Evolutionary conservation across 1,140 invertebrate species (phyloP).

Genomic region (Schlechtendalia chinensis): DNA sequence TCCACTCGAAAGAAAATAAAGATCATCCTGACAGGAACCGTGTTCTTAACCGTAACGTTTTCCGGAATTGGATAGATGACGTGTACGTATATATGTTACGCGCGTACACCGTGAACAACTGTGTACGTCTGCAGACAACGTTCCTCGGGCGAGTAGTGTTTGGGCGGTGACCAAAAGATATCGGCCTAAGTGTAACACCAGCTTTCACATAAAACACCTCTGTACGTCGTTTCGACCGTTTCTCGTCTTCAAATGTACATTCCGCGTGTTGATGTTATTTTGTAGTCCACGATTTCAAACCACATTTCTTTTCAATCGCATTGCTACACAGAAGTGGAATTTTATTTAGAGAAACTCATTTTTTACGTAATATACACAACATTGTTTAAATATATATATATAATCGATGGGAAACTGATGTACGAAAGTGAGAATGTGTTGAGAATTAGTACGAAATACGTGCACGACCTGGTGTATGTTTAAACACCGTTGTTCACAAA

Average conservation of each 20-base stretch:
- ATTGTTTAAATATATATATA: too few relatives aligned
- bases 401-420: too few relatives aligned
- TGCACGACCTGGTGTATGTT: too few relatives aligned
- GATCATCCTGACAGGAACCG: conserved; percentile 1
- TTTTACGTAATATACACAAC: too few relatives aligned
- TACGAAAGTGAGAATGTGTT: too few relatives aligned
- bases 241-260: not conserved
- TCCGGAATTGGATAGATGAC: not conserved
- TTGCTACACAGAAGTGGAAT: too few relatives aligned
- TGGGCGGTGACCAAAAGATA: not conserved
- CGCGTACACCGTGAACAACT: not conserved
- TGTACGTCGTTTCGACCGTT: not conserved
- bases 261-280: not conserved
- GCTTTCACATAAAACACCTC: conserved; percentile 15
- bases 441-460: too few relatives aligned
- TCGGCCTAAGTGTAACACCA: not conserved
- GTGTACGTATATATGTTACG: not conserved
- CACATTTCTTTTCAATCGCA: not conserved
- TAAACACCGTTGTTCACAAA: too few relatives aligned
- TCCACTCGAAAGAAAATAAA: conserved; percentile 37
- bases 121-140: not conserved
- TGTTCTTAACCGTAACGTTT: conserved; percentile 2
- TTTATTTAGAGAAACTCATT: too few relatives aligned
- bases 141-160: conserved; percentile 1
- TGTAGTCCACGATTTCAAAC: not conserved